These are phyloP conservation scores for Pandion haliaetus DNA, from an alignment of 2,113 vertebrate species.

Conservation along the genomic window DNA sequence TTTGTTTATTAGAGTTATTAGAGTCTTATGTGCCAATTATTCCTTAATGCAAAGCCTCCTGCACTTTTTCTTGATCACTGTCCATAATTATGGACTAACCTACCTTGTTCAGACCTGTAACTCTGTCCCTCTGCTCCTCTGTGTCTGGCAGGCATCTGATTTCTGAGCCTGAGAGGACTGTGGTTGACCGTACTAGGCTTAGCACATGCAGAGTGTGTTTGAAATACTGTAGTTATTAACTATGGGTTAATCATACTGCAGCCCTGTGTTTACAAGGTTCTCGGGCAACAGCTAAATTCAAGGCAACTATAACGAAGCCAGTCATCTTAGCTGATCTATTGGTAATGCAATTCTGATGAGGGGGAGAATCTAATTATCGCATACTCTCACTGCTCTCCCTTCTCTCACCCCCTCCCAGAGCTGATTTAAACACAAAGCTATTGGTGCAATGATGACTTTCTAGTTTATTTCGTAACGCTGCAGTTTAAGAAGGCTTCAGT, in stretches of 20 bases:
- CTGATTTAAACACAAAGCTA: neutral
- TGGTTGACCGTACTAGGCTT: slow-evolving; percentile 31
- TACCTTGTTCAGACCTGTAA: neutral
- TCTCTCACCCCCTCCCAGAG: slow-evolving; percentile 1
- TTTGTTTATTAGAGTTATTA: slow-evolving; percentile 24
- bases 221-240: slow-evolving; percentile 55
- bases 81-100: slow-evolving; percentile 23
- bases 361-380: slow-evolving; percentile 3
- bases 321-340: slow-evolving; percentile 47
- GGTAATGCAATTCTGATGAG: slow-evolving; percentile 1
- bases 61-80: slow-evolving; percentile 6
- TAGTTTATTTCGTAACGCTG: neutral
- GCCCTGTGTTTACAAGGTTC: slow-evolving; percentile 40
- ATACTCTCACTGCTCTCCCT: neutral
- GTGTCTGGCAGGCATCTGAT: slow-evolving; percentile 30
- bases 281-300: slow-evolving; percentile 30
- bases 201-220: neutral
- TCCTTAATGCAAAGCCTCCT: slow-evolving; percentile 53
- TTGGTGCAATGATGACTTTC: neutral
- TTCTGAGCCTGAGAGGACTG: neutral
- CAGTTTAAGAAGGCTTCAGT: neutral
- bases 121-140: neutral
- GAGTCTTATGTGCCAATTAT: neutral
- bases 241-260: slow-evolving; percentile 40
- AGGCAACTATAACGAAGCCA: slow-evolving; percentile 38